These are phyloP conservation scores for Achlya flavicornis DNA, from an alignment of 2,888 invertebrate genomes.

Conservation along the genomic window DNA sequence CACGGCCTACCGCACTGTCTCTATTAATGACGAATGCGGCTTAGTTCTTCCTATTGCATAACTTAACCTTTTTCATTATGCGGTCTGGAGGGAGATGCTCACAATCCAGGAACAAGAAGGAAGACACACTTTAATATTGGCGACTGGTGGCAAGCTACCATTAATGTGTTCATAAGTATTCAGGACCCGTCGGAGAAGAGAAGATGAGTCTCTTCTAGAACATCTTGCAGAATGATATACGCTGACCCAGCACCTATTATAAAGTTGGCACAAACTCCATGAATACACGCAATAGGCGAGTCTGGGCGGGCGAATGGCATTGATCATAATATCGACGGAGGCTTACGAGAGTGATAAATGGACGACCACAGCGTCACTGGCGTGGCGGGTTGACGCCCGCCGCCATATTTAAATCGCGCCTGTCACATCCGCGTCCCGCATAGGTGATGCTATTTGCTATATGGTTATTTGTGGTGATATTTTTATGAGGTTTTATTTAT, in stretches of 20 bases:
- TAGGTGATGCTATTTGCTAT: conserved; percentile 14
- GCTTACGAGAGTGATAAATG: conserved; percentile 82
- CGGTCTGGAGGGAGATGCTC: too few species aligned
- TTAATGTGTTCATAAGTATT: too few species aligned
- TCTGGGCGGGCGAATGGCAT: conserved; percentile 73
- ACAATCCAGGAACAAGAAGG: too few species aligned
- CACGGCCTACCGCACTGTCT: too few species aligned
- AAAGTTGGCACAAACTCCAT: conserved; percentile 28
- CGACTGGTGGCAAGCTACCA: too few species aligned
- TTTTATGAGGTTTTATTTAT: neutral
- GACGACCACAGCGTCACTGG: conserved; percentile 73
- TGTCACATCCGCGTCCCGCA: conserved; percentile 70
- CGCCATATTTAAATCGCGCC: conserved; percentile 80
- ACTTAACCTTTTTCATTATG: too few species aligned
- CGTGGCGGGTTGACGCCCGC: conserved; percentile 72
- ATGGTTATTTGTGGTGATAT: neutral
- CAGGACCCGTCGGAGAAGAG: too few species aligned
- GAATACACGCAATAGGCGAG: conserved; percentile 48
- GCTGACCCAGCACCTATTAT: too few species aligned
- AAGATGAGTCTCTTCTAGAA: too few species aligned
- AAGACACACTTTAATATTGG: too few species aligned
- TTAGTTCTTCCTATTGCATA: neutral
- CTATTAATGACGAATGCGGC: too few species aligned
- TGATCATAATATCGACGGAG: conserved; percentile 84
- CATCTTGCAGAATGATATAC: too few species aligned